These are phyloP conservation scores for Eubucco bourcierii DNA, from an alignment of 2,113 vertebrate genomes.

Conservation along the genomic window DNA sequence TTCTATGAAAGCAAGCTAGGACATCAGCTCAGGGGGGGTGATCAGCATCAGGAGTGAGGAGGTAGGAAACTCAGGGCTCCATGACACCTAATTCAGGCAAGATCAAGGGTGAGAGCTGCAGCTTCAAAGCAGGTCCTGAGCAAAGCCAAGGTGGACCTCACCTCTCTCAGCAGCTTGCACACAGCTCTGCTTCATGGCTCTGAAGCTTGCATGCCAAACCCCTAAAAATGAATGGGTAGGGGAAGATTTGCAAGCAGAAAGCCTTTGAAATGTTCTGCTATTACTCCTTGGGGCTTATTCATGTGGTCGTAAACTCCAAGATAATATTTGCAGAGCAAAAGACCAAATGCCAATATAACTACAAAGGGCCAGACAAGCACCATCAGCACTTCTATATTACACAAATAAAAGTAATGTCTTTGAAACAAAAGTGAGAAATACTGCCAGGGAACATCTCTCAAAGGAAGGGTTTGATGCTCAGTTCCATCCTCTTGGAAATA, in stretches of 20 bases:
- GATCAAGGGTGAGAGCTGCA: background rate
- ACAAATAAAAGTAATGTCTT: background rate
- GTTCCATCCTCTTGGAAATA: background rate
- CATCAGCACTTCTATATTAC: background rate
- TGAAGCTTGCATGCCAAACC: background rate
- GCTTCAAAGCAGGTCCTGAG: background rate
- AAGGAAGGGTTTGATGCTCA: background rate
- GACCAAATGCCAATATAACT: background rate
- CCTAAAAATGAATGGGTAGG: fast-evolving
- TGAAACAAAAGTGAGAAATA: background rate
- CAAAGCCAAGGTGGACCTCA: fast-evolving
- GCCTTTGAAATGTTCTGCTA: background rate
- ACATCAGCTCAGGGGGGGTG: background rate
- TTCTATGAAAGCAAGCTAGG: background rate
- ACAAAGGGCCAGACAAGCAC: background rate
- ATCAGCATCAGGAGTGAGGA: background rate
- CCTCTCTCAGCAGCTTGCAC: background rate
- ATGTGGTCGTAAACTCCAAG: fast-evolving
- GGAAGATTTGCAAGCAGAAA: background rate
- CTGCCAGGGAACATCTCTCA: background rate
- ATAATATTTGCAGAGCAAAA: background rate
- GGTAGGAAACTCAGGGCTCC: background rate
- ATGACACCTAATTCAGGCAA: too few relatives aligned
- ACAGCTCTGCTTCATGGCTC: background rate
- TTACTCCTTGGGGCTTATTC: background rate